A percentile compares a stretch with the other conserved stretches of the same genome.
phyloP scores from a whole-genome alignment of 2,113 vertebrate genomes.

The Oncorhynchus tshawytscha region DNA sequence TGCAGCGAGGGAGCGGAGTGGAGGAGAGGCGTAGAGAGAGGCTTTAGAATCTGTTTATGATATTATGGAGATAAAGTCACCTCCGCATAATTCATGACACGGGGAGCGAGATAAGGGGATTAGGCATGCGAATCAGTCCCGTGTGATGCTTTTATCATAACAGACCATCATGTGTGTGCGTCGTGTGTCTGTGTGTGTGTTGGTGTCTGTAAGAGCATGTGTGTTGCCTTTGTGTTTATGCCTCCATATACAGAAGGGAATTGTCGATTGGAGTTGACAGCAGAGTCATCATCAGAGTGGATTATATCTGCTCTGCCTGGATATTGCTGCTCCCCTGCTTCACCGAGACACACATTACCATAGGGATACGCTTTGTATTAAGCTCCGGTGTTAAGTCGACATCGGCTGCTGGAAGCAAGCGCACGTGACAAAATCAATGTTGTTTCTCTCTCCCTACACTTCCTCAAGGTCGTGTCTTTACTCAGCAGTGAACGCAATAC shows the following conservation, averaged over 20 bases:
- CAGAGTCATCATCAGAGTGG: neutral
- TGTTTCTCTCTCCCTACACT: neutral
- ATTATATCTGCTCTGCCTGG: neutral
- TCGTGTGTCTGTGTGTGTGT: neutral
- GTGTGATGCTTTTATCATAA: neutral
- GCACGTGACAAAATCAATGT: neutral
- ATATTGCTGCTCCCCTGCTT: neutral
- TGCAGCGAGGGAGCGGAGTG: neutral
- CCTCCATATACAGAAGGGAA: neutral
- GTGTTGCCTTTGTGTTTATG: neutral
- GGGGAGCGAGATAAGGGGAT: neutral
- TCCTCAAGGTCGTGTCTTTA: slow-evolving; percentile 3
- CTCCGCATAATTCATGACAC: neutral
- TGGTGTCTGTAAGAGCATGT: no score
- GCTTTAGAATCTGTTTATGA: neutral
- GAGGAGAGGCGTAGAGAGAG: neutral
- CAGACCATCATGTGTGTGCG: neutral
- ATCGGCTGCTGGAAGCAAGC: neutral
- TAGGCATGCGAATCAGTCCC: neutral
- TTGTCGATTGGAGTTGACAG: neutral
- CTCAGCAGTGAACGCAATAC: neutral
- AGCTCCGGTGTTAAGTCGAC: neutral
- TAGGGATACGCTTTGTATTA: neutral
- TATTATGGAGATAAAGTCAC: neutral
- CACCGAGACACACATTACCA: neutral